phyloP scores from a whole-genome alignment of 2,113 vertebrate species.

The Heloderma charlesbogerti region DNA sequence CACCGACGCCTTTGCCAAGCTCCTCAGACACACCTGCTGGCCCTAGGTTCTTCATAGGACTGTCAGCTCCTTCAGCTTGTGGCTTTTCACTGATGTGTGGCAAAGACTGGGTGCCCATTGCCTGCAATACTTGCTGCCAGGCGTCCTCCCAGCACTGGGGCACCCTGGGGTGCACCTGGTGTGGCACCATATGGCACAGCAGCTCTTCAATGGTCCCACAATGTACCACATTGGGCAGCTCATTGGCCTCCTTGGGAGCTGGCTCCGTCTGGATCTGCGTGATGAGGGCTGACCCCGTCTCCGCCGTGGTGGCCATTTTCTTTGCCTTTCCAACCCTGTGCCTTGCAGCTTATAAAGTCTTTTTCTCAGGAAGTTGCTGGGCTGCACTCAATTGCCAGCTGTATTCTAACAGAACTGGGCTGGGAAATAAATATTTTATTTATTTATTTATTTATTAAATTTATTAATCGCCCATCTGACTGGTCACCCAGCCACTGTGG shows the following conservation, averaged over 20 bases:
- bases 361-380: neutral
- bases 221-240: neutral
- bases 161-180: neutral
- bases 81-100: neutral
- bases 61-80: neutral
- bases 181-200: neutral
- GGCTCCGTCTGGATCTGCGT: neutral
- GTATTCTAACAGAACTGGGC: too few relatives aligned
- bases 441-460: too few relatives aligned
- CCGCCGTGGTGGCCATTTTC: neutral
- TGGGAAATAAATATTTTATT: too few relatives aligned
- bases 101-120: neutral
- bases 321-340: neutral
- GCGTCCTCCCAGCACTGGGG: conserved; percentile 16
- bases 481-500: too few relatives aligned
- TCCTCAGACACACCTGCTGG: neutral
- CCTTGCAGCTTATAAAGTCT: too few relatives aligned
- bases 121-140: neutral
- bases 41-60: neutral
- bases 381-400: too few relatives aligned
- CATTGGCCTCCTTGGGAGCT: neutral
- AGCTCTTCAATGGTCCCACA: conserved; percentile 6
- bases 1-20: neutral
- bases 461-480: too few relatives aligned
- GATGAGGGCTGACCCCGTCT: neutral